Evolutionary conservation across 2,113 vertebrate genomes (phyloP).

Genomic region (Charadrius vociferus): DNA sequence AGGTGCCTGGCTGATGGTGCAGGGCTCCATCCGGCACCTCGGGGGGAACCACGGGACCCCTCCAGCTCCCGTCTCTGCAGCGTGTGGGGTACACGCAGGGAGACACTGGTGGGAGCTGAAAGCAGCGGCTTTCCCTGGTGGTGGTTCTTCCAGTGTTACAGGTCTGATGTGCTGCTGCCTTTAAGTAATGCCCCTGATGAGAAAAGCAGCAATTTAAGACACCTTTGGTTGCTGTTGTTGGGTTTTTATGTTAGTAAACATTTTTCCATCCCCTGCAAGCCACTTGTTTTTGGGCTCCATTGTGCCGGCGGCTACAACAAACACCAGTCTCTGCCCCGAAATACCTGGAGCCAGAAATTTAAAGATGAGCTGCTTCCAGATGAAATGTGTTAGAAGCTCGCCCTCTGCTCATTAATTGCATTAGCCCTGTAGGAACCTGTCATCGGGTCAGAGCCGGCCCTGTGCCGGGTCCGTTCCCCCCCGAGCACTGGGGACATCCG

Average conservation of each 20-base stretch:
- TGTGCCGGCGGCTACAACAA: not conserved
- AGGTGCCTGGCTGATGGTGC: not conserved
- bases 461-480: fast-evolving
- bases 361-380: not conserved
- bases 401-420: not conserved
- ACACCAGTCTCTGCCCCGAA: not conserved
- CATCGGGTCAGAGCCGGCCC: not conserved
- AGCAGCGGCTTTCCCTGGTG: not conserved
- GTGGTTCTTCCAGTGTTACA: fast-evolving
- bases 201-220: not conserved
- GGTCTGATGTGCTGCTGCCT: fast-evolving
- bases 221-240: not conserved
- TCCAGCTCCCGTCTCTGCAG: not conserved
- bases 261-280: not conserved
- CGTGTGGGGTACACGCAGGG: not conserved
- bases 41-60: fast-evolving
- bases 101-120: not conserved
- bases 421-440: not conserved
- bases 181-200: not conserved
- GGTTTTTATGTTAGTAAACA: not conserved
- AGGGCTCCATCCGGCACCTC: not conserved
- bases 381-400: not conserved
- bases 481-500: not conserved
- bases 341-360: not conserved
- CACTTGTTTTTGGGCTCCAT: not conserved